phyloP scores from a whole-genome alignment of 2,797 vertebrate genomes.

The Enteromius radiatus region DNA sequence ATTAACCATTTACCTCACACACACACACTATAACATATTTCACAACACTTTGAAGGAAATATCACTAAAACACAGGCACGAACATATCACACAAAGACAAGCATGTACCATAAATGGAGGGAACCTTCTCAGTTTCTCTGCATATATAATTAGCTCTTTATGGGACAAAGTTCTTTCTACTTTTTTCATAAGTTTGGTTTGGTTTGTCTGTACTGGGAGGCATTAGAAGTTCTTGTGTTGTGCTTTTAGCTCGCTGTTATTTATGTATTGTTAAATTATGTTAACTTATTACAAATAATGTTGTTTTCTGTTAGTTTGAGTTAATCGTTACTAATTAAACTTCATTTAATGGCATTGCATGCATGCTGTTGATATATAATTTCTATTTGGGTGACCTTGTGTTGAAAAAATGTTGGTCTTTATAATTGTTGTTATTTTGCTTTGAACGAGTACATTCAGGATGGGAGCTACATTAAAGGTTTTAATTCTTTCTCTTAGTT shows the following conservation, averaged over 20 bases:
- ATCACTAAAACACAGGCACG: slow-evolving; percentile 7
- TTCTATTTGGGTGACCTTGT: slow-evolving; percentile 40
- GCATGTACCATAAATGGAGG: background rate
- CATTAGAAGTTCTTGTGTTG: slow-evolving; percentile 50
- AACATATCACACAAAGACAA: slow-evolving; percentile 4
- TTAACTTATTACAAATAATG: slow-evolving; percentile 38
- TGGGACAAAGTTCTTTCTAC: slow-evolving; percentile 40
- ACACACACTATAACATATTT: background rate
- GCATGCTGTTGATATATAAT: slow-evolving; percentile 37
- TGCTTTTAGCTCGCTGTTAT: slow-evolving; percentile 57
- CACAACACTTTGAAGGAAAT: background rate
- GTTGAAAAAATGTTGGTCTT: slow-evolving; percentile 18
- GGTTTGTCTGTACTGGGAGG: slow-evolving; percentile 45
- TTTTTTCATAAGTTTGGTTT: slow-evolving; percentile 49
- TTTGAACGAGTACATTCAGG: background rate
- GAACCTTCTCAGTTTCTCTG: slow-evolving; percentile 23
- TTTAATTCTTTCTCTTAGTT: slow-evolving; percentile 16
- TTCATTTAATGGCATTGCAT: slow-evolving; percentile 39
- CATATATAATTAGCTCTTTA: slow-evolving; percentile 24
- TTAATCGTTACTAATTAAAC: slow-evolving; percentile 54
- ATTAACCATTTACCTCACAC: slow-evolving; percentile 53
- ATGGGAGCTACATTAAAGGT: slow-evolving; percentile 2
- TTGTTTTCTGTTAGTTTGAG: slow-evolving; percentile 55
- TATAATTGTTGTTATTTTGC: slow-evolving; percentile 1
- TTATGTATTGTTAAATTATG: slow-evolving; percentile 50